Evolutionary conservation across 1,140 invertebrate genomes (phyloP).

Genomic region (Musca vetustissima): DNA sequence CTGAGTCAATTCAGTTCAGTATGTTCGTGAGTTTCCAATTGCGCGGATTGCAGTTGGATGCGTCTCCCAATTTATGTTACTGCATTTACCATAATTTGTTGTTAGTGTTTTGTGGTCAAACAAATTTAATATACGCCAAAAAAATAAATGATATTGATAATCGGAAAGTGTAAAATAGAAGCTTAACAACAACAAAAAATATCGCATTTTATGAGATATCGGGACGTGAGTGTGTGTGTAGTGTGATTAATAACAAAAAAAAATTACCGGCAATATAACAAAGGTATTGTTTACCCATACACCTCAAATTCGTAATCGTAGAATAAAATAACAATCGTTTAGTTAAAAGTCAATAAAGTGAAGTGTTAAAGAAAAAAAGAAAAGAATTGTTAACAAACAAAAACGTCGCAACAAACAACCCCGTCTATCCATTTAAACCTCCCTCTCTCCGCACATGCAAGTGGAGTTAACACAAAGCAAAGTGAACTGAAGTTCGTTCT

Average conservation of each 20-base stretch:
- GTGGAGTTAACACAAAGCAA: neutral
- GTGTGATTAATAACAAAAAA: neutral
- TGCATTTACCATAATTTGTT: too few relatives aligned
- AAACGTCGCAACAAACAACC: too few relatives aligned
- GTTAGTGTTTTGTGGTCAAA: too few relatives aligned
- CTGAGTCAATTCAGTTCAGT: neutral
- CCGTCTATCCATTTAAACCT: too few relatives aligned
- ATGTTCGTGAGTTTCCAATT: neutral
- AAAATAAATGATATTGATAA: too few relatives aligned
- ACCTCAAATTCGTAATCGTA: neutral
- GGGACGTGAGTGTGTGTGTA: too few relatives aligned
- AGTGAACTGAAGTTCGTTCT: neutral
- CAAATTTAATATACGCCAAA: too few relatives aligned
- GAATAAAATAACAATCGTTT: neutral
- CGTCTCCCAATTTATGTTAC: too few relatives aligned
- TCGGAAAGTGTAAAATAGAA: neutral
- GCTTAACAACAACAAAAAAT: too few relatives aligned
- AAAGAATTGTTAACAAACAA: too few relatives aligned
- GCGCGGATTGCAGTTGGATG: slow-evolving; percentile 6
- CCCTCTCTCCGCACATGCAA: too few relatives aligned
- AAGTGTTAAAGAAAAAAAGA: neutral
- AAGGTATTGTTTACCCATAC: neutral
- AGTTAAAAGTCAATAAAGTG: neutral
- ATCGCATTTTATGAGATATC: too few relatives aligned
- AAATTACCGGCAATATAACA: neutral